Percentiles rank a stretch among this genome's conserved stretches.
Conservation (phyloP, 2,113 vertebrate species). For the Lepus timidus region DNA sequence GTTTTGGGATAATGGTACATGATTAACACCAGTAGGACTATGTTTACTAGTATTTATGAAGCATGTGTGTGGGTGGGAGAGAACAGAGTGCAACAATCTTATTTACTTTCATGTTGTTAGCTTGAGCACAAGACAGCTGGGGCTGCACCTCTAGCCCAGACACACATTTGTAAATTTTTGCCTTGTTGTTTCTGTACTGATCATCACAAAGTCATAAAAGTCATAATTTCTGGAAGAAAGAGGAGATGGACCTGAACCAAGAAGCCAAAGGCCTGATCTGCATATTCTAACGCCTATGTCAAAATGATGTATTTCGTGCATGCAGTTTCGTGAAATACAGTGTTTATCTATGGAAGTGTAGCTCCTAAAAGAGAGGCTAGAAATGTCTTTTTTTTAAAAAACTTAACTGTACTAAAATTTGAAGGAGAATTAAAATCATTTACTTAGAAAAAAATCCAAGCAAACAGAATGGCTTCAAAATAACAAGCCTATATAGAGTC, state of each 20-base stretch:
- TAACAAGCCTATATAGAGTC: neutral
- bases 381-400: neutral
- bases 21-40: conserved; percentile 53
- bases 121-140: conserved; percentile 73
- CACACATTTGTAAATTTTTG: neutral
- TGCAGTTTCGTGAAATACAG: neutral
- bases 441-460: neutral
- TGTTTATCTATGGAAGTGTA: neutral
- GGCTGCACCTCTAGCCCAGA: conserved; percentile 32
- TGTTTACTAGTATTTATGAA: conserved; percentile 64
- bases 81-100: conserved; percentile 76
- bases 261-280: neutral
- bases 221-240: neutral
- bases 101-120: conserved; percentile 41
- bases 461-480: conserved; percentile 41
- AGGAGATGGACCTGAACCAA: neutral
- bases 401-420: neutral
- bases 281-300: neutral
- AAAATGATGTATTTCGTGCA: neutral
- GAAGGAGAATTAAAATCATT: conserved; percentile 23
- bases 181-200: neutral
- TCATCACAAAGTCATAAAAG: conserved; percentile 43
- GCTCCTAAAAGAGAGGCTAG: neutral
- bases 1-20: neutral
- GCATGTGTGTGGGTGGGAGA: conserved; percentile 81